Base-by-base conservation (phyloP, 2,113 vertebrate genomes). In the Dasypus novemcinctus region DNA sequence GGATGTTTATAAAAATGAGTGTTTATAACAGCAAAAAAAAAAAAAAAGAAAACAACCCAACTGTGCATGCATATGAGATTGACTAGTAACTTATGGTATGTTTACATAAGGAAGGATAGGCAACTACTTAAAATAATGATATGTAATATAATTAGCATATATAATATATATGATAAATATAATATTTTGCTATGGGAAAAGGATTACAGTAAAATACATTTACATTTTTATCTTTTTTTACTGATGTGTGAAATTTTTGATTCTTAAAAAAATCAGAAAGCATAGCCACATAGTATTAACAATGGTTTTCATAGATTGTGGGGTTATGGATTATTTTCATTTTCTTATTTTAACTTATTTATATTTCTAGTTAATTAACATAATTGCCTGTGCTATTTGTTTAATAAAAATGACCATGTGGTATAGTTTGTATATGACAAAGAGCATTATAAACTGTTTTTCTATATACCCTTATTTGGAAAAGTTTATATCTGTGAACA, bases 1-100 rank as follows among this genome's bases (percentile, higher is more conserved):
- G 36, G 75, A 75, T 92, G 63, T 91, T 96, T 95, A 95, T 83
- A 90, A 90, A 78, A 95, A 29, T 10, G 4, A 87, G 21, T 72
- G 21, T 64, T 92, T 79, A 49, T 80, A 92, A 82, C 11, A 91
- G 36, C 33, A 82, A 93, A 43, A 66, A 84, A 57, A 76, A 94
- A 59, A 80, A 87, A 72, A 72, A 88, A 88, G 49, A 43, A 95
- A 93, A 61, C 33, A n/a, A 81, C 7, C 29, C 31, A 27, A 61
- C 21, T 59, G 12, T 49, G 17, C 20, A 75, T 69, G 64, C 82
- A 71, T 18, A 89, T 46, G 0, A 7, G 64, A 43, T 29, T 33
- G 38, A 88, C 18, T 72, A 85, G 36, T 76, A 75, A 57, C 12
- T 61, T 61, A 57, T 10, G 66, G 21, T n/a, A 20, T 3, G n/a